phyloP scores from a whole-genome alignment of 1,140 invertebrate species.

The Temnothorax longispinosus region DNA sequence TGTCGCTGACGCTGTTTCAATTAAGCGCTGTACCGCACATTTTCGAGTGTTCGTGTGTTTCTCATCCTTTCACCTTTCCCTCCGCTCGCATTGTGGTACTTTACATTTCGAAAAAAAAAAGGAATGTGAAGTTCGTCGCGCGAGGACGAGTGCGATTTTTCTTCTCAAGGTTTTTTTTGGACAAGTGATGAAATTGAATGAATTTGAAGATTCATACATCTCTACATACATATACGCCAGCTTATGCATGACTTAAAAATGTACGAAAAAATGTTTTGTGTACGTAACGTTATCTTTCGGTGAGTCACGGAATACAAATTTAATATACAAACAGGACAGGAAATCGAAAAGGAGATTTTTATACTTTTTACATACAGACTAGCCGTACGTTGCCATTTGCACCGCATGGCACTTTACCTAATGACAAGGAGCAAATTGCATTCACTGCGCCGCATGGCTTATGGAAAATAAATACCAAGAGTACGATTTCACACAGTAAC shows the following conservation, averaged over 20 bases:
- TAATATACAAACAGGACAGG: background rate
- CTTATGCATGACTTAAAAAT: background rate
- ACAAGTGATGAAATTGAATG: background rate
- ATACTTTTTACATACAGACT: background rate
- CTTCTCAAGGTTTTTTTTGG: background rate
- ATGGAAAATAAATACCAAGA: slow-evolving; percentile 2
- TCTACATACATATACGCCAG: background rate
- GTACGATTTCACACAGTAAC: background rate
- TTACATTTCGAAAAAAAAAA: slow-evolving; percentile 23
- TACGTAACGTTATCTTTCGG: background rate
- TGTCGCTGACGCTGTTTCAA: slow-evolving; percentile 51
- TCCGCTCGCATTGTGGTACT: background rate
- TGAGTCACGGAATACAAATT: background rate
- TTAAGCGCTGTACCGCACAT: slow-evolving; percentile 46
- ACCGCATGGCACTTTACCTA: slow-evolving; percentile 19
- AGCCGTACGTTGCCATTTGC: background rate
- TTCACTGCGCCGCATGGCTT: slow-evolving; percentile 5
- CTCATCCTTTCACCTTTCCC: slow-evolving; percentile 46
- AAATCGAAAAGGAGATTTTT: slow-evolving; percentile 1
- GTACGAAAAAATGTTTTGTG: background rate
- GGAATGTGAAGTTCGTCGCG: background rate
- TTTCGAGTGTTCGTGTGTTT: background rate
- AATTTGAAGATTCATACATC: background rate
- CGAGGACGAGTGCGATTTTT: background rate
- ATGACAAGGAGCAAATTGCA: slow-evolving; percentile 24